Evolutionary conservation across 2,797 vertebrate genomes (phyloP).

Genomic region (Gymnocypris eckloni): DNA sequence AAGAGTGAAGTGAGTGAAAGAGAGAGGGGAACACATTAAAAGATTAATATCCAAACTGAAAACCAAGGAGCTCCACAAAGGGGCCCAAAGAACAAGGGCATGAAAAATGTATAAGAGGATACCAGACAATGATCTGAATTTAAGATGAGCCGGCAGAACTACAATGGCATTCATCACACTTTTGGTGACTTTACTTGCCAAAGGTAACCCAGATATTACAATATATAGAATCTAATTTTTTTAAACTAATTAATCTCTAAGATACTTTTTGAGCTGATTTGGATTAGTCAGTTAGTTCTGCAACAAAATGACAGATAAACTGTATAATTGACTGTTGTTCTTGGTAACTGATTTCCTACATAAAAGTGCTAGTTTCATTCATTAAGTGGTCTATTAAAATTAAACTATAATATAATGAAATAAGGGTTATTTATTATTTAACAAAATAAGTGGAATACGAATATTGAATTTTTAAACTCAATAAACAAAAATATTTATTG

Average conservation of each 20-base stretch:
- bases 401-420: background rate
- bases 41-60: constrained; percentile 40
- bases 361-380: background rate
- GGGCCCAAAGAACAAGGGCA: constrained; percentile 33
- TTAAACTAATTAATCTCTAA: background rate
- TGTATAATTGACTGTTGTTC: background rate
- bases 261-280: background rate
- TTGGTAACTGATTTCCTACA: background rate
- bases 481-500: background rate
- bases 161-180: background rate
- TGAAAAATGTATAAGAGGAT: constrained; percentile 44
- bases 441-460: background rate
- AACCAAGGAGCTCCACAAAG: constrained; percentile 38
- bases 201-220: background rate
- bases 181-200: background rate
- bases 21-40: constrained; percentile 36
- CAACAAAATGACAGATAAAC: background rate
- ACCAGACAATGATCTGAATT: constrained; percentile 30
- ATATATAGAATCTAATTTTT: background rate
- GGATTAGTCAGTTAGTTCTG: background rate
- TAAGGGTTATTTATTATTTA: background rate
- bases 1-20: constrained; percentile 12
- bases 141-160: constrained; percentile 19
- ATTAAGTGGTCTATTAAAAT: background rate
- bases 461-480: background rate